Conservation (phyloP, 2,888 invertebrate genomes). For the Girardia tigrina region DNA sequence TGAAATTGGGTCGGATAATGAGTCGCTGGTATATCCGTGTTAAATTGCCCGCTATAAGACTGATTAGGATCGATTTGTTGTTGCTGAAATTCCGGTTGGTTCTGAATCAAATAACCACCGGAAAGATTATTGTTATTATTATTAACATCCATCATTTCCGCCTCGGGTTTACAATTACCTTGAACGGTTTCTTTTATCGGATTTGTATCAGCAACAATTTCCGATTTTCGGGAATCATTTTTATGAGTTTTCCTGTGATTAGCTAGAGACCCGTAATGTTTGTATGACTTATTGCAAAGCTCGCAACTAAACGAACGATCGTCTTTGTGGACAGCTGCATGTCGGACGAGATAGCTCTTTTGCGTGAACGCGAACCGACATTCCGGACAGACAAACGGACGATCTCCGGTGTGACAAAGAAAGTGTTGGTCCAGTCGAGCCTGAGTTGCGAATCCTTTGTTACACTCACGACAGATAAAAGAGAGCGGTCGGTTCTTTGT, state of each 20-base stretch:
- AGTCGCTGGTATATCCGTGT: not conserved
- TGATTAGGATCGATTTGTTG: not conserved
- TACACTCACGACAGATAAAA: conserved; percentile 7
- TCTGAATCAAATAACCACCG: not conserved
- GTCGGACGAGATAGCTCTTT: conserved; percentile 26
- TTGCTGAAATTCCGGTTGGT: not conserved
- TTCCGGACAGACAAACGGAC: conserved; percentile 26
- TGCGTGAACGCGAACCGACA: conserved; percentile 30
- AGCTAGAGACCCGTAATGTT: conserved; percentile 27
- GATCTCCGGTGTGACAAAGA: conserved; percentile 24
- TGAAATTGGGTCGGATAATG: not conserved
- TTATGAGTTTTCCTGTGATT: conserved; percentile 27
- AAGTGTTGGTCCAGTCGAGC: conserved; percentile 24
- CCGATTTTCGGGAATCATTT: not conserved
- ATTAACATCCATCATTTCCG: not conserved
- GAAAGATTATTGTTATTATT: not conserved
- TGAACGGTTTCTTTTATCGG: not conserved
- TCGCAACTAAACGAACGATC: conserved; percentile 27
- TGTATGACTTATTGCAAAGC: conserved; percentile 21
- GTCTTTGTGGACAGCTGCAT: conserved; percentile 27
- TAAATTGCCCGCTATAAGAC: not conserved
- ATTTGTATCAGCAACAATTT: not conserved
- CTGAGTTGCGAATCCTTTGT: not conserved
- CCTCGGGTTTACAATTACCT: not conserved
- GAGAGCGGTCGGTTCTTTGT: not conserved